These are phyloP conservation scores for Corapipo altera DNA, from an alignment of 2,113 vertebrate genomes.

Conservation along the genomic window DNA sequence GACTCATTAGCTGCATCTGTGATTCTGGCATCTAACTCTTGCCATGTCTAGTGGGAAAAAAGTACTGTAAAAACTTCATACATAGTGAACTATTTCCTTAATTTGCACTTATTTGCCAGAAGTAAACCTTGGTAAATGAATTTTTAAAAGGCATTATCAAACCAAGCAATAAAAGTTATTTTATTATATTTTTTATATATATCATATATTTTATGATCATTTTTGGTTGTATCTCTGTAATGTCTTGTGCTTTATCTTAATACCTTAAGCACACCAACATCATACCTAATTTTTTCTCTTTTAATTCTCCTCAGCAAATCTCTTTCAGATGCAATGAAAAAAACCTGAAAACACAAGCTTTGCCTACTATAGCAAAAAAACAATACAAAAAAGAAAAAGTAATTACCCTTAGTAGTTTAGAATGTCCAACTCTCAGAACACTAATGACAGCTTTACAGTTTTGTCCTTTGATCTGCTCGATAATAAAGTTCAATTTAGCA, in stretches of 20 bases:
- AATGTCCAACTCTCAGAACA: slow-evolving; percentile 75
- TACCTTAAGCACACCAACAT: not conserved
- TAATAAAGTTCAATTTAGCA: slow-evolving; percentile 81
- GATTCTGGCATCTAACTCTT: slow-evolving; percentile 79
- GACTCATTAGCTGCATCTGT: slow-evolving; percentile 83
- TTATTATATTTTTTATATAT: not conserved
- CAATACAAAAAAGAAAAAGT: not conserved
- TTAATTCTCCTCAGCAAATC: not conserved
- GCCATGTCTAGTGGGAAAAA: slow-evolving; percentile 75
- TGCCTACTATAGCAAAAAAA: not conserved
- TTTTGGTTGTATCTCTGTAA: not conserved
- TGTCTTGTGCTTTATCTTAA: not conserved
- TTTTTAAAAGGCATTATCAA: not conserved
- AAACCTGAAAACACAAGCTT: not conserved
- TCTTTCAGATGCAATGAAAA: not conserved
- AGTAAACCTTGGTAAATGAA: not conserved
- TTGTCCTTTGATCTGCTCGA: slow-evolving; percentile 81
- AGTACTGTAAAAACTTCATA: not conserved
- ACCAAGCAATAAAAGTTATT: not conserved
- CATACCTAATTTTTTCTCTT: not conserved
- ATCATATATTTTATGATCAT: not conserved
- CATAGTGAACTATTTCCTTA: not conserved
- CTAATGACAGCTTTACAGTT: slow-evolving; percentile 77
- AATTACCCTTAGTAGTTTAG: slow-evolving; percentile 80
- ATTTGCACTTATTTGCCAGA: not conserved